Percentiles rank a stretch among this genome's conserved stretches.
Evolutionary conservation across 2,888 invertebrate genomes (phyloP).

Genomic region (Falcaria lacertinaria): DNA sequence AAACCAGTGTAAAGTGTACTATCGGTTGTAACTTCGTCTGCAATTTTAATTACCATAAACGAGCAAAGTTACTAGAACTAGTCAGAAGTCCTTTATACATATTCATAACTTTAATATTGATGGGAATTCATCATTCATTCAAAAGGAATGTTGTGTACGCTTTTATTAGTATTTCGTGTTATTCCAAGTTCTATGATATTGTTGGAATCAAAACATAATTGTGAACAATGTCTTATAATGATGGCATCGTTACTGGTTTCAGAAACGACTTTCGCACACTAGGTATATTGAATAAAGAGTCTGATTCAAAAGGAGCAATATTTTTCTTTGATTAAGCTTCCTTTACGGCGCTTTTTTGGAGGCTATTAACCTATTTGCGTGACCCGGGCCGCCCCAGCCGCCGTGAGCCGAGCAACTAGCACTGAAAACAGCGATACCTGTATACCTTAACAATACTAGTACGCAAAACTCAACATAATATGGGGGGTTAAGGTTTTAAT

Average conservation of each 20-base stretch:
- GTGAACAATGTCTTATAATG: background rate
- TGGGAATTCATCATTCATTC: too few species aligned
- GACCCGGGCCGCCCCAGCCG: constrained; percentile 39
- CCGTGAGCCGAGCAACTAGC: background rate
- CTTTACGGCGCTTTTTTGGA: constrained; percentile 48
- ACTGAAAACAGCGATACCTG: constrained; percentile 12
- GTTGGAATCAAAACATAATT: too few species aligned
- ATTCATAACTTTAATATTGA: background rate
- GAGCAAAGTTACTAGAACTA: background rate
- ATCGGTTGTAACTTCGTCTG: background rate
- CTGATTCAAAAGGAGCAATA: constrained; percentile 41
- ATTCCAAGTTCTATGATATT: too few species aligned
- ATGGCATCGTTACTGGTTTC: background rate
- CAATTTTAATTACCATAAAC: background rate
- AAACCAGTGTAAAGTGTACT: background rate
- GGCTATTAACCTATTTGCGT: constrained; percentile 64
- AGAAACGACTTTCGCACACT: constrained; percentile 5
- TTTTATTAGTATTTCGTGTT: too few species aligned
- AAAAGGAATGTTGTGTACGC: too few species aligned
- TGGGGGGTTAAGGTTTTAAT: too few species aligned
- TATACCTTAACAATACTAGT: background rate
- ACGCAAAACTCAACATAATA: too few species aligned
- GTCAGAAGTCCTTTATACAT: background rate
- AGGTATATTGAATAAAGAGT: constrained; percentile 31
- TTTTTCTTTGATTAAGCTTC: constrained; percentile 57